These are phyloP conservation scores for Drosophila paulistorum DNA, from an alignment of 1,140 invertebrate species.

Conservation along the genomic window DNA sequence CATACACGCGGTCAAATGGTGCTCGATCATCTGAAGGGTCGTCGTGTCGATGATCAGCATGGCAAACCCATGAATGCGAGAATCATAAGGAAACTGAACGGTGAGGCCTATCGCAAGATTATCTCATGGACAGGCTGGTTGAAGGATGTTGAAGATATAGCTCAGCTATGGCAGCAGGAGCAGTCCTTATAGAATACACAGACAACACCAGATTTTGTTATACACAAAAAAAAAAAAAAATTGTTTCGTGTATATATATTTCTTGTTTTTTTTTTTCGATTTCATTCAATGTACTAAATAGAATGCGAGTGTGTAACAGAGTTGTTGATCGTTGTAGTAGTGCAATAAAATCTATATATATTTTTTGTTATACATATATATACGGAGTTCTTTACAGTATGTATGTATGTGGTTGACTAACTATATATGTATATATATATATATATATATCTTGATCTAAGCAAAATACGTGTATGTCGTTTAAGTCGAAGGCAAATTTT, in stretches of 20 bases:
- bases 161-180: conserved; percentile 6
- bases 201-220: conserved; percentile 23
- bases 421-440: background rate
- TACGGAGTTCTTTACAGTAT: background rate
- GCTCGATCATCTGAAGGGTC: conserved; percentile 53
- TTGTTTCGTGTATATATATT: conserved; percentile 45
- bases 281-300: conserved; percentile 45
- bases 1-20: conserved; percentile 71
- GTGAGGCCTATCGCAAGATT: conserved; percentile 42
- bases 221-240: conserved; percentile 28
- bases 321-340: conserved; percentile 21
- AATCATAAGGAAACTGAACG: conserved; percentile 41
- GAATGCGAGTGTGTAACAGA: conserved; percentile 56
- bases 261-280: conserved; percentile 25
- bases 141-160: background rate
- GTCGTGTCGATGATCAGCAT: conserved; percentile 36
- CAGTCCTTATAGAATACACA: background rate
- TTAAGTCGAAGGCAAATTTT: conserved; percentile 11
- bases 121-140: conserved; percentile 52
- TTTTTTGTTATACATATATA: background rate
- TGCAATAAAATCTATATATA: conserved; percentile 25
- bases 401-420: conserved; percentile 1
- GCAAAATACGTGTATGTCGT: conserved; percentile 13
- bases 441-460: background rate
- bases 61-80: conserved; percentile 38